These are phyloP conservation scores for Catharus fuscescens DNA, from an alignment of 2,113 vertebrate species.

Conservation along the genomic window DNA sequence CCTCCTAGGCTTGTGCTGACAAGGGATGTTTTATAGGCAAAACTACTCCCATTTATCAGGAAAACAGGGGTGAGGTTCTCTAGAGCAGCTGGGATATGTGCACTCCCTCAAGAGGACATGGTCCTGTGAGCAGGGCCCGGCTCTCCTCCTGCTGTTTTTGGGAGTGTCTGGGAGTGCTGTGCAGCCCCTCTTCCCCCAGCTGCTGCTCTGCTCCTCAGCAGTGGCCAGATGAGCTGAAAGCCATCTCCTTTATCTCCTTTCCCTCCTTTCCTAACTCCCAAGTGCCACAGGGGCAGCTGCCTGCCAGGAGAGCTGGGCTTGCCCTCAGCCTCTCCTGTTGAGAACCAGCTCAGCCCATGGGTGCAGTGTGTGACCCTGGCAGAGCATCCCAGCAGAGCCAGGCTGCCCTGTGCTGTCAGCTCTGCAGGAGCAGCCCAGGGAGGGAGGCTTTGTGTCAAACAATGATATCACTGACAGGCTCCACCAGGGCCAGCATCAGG, in stretches of 20 bases:
- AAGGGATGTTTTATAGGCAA: background rate
- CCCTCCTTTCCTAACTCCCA: background rate
- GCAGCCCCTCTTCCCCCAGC: background rate
- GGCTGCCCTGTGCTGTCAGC: background rate
- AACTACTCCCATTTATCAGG: background rate
- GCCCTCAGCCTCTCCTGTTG: background rate
- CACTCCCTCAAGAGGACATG: background rate
- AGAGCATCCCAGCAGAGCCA: background rate
- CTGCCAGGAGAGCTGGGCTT: background rate
- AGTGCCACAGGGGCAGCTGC: background rate
- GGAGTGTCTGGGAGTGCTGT: background rate
- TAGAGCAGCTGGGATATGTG: background rate
- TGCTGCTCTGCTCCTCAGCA: background rate
- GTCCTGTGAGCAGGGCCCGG: background rate
- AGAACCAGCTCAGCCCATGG: background rate
- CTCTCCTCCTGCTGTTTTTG: background rate
- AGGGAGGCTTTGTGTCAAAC: slow-evolving; percentile 56
- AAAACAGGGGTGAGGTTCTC: background rate
- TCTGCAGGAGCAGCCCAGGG: background rate
- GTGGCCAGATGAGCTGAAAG: background rate
- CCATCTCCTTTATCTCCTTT: background rate
- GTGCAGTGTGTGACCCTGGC: background rate
- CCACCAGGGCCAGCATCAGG: slow-evolving; percentile 42
- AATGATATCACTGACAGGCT: slow-evolving; percentile 70
- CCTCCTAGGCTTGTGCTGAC: background rate